Percentiles rank a stretch among this genome's conserved stretches.
Conservation (phyloP, 2,113 vertebrate species). For the Gavia stellata region DNA sequence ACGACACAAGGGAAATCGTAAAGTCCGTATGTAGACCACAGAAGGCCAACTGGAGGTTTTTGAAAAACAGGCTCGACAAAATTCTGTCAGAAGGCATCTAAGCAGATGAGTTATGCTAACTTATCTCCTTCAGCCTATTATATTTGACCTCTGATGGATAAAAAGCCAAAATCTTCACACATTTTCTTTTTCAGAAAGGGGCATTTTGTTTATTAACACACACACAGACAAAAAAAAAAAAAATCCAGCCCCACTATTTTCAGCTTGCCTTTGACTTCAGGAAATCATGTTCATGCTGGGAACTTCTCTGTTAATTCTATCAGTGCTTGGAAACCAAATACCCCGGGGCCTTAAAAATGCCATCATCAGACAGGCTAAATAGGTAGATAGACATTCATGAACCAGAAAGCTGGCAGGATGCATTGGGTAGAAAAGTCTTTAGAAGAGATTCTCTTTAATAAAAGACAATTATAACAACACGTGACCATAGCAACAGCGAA, state of each 20-base stretch:
- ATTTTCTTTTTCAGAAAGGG: neutral
- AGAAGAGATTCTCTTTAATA: neutral
- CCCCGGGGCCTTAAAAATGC: neutral
- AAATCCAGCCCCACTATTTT: neutral
- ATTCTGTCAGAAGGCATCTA: neutral
- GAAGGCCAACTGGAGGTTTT: neutral
- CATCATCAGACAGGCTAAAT: neutral
- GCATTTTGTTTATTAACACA: neutral
- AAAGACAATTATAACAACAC: neutral
- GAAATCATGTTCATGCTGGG: neutral
- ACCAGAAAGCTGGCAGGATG: neutral
- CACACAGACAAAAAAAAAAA: neutral
- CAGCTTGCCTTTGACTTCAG: neutral
- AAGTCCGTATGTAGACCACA: neutral
- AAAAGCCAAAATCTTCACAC: neutral
- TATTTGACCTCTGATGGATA: neutral
- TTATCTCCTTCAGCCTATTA: neutral
- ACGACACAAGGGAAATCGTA: neutral
- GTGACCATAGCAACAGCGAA: conserved; percentile 39
- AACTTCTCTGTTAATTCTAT: conserved; percentile 3
- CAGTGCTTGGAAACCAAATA: conserved; percentile 7
- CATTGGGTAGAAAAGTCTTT: neutral
- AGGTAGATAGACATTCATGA: neutral
- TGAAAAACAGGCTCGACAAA: neutral
- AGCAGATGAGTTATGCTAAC: neutral